Evolutionary conservation across 1,140 invertebrate species (phyloP), one percentile per base, ranked within the genome.

Genomic region (Ctenoplectra terminalis): DNA sequence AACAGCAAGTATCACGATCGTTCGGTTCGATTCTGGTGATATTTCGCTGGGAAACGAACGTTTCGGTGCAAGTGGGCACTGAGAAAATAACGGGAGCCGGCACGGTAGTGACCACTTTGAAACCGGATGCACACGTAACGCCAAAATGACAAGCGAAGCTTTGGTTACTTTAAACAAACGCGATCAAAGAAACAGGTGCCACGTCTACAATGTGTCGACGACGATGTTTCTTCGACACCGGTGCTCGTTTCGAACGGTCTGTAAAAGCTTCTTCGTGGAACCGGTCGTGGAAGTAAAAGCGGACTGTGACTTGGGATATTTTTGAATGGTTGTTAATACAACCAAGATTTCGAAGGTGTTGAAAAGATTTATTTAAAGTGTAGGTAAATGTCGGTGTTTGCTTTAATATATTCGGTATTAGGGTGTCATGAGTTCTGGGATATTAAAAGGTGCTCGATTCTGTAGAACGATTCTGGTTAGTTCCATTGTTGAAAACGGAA

Each of bases 41-140:
- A 76, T 85, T 85, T 85, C 77, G 66, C 69, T 85, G 63, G 83
- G 67, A 81, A 81, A 40, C 66, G 71, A 46, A 64, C 31, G 74
- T 52, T 67, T 56, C 72, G 46, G n/a, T n/a, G n/a, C n/a, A n/a
- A n/a, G 82, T 74, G 87, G 81, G 84, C 80, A 73, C 83, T 86
- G 84, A 81, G 86, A 84, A 89, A 89, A 88, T 76, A 81, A 84
- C 56, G 61, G 46, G 81, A 63, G 72, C 67, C 77, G 56, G 61
- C 71, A 67, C 66, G 73, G 56, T 69, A 15, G 58, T 78, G 67
- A 74, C 76, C 71, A 89, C 86, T 90, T 89, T 89, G 85, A 89
- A 75, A 88, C 79, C 77, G 74, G 84, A 87, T 60, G 81, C 89
- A 54, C 54, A 50, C 50, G 56, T n/a, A 43, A 63, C 48, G 67